A percentile compares a stretch with the other conserved stretches of the same genome.
phyloP scores from a whole-genome alignment of 2,888 invertebrate genomes.

The Meteorus cinctellus region DNA sequence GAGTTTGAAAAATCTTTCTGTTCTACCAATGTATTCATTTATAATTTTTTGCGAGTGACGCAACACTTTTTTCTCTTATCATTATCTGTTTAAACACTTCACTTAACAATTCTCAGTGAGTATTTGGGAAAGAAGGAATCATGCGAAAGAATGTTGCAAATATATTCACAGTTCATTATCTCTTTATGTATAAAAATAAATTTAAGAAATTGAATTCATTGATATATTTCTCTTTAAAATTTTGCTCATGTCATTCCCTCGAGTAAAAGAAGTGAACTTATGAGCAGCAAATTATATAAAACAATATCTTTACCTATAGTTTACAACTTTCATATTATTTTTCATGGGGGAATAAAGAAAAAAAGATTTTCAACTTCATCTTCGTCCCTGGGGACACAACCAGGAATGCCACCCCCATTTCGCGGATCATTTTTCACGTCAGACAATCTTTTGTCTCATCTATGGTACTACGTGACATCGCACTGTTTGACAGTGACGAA shows the following conservation, averaged over 20 bases:
- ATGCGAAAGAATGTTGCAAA: background rate
- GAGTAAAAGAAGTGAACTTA: no score
- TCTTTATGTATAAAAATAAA: no score
- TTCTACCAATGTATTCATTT: background rate
- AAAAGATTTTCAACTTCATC: slow-evolving; percentile 19
- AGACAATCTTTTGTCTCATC: slow-evolving; percentile 71
- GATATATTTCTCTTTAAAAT: no score
- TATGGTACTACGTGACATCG: slow-evolving; percentile 67
- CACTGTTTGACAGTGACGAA: slow-evolving; percentile 72
- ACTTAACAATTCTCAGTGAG: background rate
- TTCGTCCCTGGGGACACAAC: slow-evolving; percentile 26
- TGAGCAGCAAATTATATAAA: no score
- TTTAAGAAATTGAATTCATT: no score
- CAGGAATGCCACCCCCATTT: slow-evolving; percentile 59
- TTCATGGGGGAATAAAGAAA: no score
- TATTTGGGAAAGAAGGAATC: background rate
- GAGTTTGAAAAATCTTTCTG: slow-evolving; percentile 3
- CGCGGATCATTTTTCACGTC: slow-evolving; percentile 73
- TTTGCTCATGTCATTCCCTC: no score
- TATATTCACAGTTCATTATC: background rate
- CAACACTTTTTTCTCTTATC: background rate
- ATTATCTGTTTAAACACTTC: background rate
- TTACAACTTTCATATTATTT: background rate
- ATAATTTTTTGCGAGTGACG: slow-evolving; percentile 10
- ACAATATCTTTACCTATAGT: no score